A percentile compares a stretch with the other conserved stretches of the same genome.
Conservation (phyloP, 2,888 invertebrate genomes). For the Caenorhabditis angaria region DNA sequence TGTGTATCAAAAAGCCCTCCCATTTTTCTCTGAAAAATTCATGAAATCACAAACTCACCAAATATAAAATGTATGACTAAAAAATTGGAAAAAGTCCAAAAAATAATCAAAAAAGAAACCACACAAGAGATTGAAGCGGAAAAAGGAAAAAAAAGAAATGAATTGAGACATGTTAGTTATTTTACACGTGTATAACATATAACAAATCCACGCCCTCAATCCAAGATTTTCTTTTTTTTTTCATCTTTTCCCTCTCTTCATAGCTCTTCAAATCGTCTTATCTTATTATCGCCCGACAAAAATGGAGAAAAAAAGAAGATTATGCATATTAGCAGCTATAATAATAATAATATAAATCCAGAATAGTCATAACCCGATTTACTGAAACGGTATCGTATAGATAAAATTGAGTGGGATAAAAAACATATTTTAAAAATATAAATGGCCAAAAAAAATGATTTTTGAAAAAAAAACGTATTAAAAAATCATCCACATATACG, state of each 20-base stretch:
- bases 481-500: no score
- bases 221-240: no score
- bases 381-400: background rate
- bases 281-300: background rate
- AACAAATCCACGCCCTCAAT: constrained; percentile 2
- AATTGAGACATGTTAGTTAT: background rate
- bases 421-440: no score
- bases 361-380: constrained; percentile 1
- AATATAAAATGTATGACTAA: no score
- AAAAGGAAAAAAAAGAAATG: background rate
- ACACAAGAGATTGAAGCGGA: background rate
- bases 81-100: background rate
- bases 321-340: background rate
- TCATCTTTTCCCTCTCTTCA: background rate
- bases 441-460: no score
- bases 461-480: no score
- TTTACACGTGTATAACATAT: constrained; percentile 1
- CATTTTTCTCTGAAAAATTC: no score
- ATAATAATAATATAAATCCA: constrained; percentile 1
- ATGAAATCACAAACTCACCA: no score
- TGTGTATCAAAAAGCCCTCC: no score
- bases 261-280: background rate
- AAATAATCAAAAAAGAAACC: background rate
- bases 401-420: background rate
- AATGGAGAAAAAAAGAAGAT: constrained; percentile 1